A percentile compares a stretch with the other conserved stretches of the same genome.
These are phyloP conservation scores for Eucidaris tribuloides DNA, from an alignment of 35 echinoderm and acorn worm species.

Conservation along the genomic window DNA sequence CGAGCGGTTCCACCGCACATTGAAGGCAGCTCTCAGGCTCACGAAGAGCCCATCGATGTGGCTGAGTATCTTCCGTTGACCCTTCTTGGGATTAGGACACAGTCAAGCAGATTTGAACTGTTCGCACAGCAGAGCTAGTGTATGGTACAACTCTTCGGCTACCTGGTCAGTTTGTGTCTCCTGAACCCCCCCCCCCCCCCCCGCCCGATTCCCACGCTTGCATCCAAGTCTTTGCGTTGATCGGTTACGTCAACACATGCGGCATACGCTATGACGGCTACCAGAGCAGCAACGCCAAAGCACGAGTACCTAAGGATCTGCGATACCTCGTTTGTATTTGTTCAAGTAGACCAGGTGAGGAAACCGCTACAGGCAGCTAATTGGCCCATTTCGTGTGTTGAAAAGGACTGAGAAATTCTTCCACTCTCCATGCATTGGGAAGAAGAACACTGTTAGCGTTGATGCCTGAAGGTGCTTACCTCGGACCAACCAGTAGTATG, in stretches of 20 bases:
- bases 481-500: neutral
- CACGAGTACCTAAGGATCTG: neutral
- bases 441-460: slow-evolving; percentile 35
- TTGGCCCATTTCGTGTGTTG: slow-evolving; percentile 38
- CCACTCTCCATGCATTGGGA: neutral
- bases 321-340: slow-evolving; percentile 43
- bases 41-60: neutral
- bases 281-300: neutral
- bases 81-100: slow-evolving; percentile 38
- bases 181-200: no score
- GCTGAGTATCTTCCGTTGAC: slow-evolving; percentile 31
- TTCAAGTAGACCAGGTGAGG: slow-evolving; percentile 23
- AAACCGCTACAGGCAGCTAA: slow-evolving; percentile 41
- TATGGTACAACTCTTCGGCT: slow-evolving; percentile 32
- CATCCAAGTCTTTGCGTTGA: slow-evolving; percentile 16
- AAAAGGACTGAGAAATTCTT: slow-evolving; percentile 34
- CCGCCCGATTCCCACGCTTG: no score
- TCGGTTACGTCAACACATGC: slow-evolving; percentile 19
- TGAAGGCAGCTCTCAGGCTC: slow-evolving; percentile 39
- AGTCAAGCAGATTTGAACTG: slow-evolving; percentile 34
- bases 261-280: neutral
- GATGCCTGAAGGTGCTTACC: slow-evolving; percentile 35
- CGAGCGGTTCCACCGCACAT: slow-evolving; percentile 37
- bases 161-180: slow-evolving; percentile 27
- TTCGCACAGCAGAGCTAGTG: slow-evolving; percentile 26